Evolutionary conservation across 2,888 invertebrate species (phyloP).

Genomic region (Andrena flavipes): DNA sequence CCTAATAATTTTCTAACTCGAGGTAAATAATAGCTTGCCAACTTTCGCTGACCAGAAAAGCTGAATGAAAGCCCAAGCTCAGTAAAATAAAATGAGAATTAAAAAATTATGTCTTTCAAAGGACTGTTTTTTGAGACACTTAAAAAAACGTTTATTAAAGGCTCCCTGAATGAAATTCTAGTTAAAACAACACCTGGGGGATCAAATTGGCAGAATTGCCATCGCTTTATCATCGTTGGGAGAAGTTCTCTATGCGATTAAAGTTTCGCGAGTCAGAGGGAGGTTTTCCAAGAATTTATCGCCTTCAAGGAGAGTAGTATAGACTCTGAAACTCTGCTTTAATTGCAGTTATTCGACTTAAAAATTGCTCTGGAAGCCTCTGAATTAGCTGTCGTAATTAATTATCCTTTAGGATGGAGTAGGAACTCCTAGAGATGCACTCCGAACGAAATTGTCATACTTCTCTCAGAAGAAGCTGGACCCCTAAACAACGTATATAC

Average conservation of each 20-base stretch:
- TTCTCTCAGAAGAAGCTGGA: too few relatives aligned
- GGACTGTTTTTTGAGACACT: too few relatives aligned
- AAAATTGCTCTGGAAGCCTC: neutral
- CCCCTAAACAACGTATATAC: too few relatives aligned
- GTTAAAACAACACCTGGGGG: neutral
- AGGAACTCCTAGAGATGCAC: too few relatives aligned
- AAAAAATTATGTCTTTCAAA: too few relatives aligned
- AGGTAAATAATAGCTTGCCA: too few relatives aligned
- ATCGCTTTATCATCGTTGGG: neutral
- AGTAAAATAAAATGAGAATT: too few relatives aligned
- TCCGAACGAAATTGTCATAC: too few relatives aligned
- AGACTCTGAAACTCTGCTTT: neutral
- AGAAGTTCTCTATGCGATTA: neutral
- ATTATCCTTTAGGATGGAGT: neutral
- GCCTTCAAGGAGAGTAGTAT: neutral
- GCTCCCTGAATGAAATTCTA: neutral
- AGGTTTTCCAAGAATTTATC: neutral
- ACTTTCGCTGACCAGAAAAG: too few relatives aligned
- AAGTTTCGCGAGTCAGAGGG: neutral
- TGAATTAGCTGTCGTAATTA: neutral
- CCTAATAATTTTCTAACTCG: too few relatives aligned
- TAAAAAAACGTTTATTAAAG: too few relatives aligned
- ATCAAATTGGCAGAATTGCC: conserved; percentile 3
- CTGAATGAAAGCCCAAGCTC: too few relatives aligned
- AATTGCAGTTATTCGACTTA: neutral